Conservation (phyloP, 2,888 invertebrate genomes). For the Monochamus alternatus region DNA sequence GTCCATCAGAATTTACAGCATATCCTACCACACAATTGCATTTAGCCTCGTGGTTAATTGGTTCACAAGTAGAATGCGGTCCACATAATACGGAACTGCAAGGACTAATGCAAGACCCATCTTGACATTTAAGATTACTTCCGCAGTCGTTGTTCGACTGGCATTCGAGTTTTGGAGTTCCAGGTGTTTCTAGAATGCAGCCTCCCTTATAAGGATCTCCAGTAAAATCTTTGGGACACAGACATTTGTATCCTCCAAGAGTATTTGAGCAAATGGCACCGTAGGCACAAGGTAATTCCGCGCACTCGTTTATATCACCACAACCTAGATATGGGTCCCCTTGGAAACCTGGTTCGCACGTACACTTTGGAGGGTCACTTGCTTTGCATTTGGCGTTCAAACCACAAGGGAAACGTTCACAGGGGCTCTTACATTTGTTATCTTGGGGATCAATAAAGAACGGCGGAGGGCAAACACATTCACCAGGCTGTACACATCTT, state of each 20-base stretch:
- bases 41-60: constrained; percentile 90
- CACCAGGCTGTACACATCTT: constrained; percentile 92
- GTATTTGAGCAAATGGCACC: constrained; percentile 92
- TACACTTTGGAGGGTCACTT: constrained; percentile 90
- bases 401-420: constrained; percentile 91
- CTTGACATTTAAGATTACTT: constrained; percentile 84
- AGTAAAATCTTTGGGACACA: constrained; percentile 86
- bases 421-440: constrained; percentile 93
- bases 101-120: constrained; percentile 86
- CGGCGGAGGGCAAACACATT: constrained; percentile 93
- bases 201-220: constrained; percentile 91
- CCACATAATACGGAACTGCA: constrained; percentile 87
- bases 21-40: constrained; percentile 90
- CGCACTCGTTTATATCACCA: constrained; percentile 89
- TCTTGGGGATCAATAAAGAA: constrained; percentile 89
- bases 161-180: constrained; percentile 79
- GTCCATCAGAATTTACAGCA: constrained; percentile 83
- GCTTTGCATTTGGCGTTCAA: constrained; percentile 93
- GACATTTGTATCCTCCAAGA: constrained; percentile 89
- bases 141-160: constrained; percentile 84
- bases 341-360: constrained; percentile 90
- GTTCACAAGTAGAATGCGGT: constrained; percentile 88
- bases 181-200: constrained; percentile 76
- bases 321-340: constrained; percentile 91
- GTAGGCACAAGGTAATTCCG: constrained; percentile 87